Evolutionary conservation across 2,888 invertebrate species (phyloP).

Genomic region (Andrena fulva): DNA sequence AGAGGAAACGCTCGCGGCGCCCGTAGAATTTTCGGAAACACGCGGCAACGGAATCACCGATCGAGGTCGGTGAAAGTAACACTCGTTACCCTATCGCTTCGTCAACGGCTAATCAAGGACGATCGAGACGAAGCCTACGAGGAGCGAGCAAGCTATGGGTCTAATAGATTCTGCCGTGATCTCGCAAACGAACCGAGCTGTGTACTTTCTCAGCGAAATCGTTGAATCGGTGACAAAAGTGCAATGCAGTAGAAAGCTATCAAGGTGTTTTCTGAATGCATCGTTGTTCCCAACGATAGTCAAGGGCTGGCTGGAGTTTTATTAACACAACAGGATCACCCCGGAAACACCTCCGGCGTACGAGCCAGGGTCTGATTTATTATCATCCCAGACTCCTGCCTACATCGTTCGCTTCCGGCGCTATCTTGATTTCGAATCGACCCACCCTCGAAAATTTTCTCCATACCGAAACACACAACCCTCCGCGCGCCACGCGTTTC

Average conservation of each 20-base stretch:
- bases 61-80: background rate
- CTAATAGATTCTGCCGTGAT: background rate
- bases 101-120: background rate
- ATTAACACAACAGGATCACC: conserved; percentile 54
- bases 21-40: conserved; percentile 7
- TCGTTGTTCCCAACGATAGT: conserved; percentile 13
- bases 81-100: background rate
- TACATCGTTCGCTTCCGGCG: conserved; percentile 67
- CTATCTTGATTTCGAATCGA: conserved; percentile 69
- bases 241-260: background rate
- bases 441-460: conserved; percentile 50
- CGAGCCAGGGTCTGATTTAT: conserved; percentile 63
- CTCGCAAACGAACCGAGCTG: background rate
- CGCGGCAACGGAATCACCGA: background rate
- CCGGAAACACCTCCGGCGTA: conserved; percentile 52
- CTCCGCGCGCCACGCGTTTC: conserved; percentile 45
- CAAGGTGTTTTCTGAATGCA: background rate
- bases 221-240: too few relatives aligned
- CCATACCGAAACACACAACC: conserved; percentile 46
- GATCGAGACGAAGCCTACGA: background rate
- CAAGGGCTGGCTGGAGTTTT: conserved; percentile 58
- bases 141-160: background rate
- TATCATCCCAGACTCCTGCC: conserved; percentile 64
- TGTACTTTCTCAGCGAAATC: background rate
- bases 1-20: conserved; percentile 11